These are phyloP conservation scores for Ennomos erosarius DNA, from an alignment of 2,888 invertebrate genomes.

Conservation along the genomic window DNA sequence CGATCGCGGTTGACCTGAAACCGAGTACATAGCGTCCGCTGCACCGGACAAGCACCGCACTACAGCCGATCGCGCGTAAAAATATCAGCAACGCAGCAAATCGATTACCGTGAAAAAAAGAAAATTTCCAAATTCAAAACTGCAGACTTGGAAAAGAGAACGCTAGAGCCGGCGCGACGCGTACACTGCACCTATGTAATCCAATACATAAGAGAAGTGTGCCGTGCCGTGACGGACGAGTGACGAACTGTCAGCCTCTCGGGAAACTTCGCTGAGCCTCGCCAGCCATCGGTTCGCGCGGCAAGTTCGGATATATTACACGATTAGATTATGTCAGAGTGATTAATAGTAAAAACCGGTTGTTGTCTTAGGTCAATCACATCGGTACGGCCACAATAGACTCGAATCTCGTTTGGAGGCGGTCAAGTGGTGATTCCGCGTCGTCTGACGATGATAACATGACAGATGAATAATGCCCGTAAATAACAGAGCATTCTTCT, in stretches of 20 bases:
- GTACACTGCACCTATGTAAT: slow-evolving; percentile 73
- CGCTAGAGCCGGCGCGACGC: slow-evolving; percentile 70
- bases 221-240: slow-evolving; percentile 74
- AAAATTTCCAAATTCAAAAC: slow-evolving; percentile 61
- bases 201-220: slow-evolving; percentile 74
- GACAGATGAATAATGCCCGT: slow-evolving; percentile 30
- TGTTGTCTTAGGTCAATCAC: slow-evolving; percentile 72
- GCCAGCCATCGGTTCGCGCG: slow-evolving; percentile 47
- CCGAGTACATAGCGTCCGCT: slow-evolving; percentile 51
- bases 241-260: slow-evolving; percentile 80
- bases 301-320: slow-evolving; percentile 57
- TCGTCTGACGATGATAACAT: slow-evolving; percentile 28
- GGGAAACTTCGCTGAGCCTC: slow-evolving; percentile 62
- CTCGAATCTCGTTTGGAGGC: slow-evolving; percentile 49
- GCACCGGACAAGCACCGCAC: slow-evolving; percentile 47
- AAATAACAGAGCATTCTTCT: slow-evolving; percentile 17
- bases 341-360: slow-evolving; percentile 70
- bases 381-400: slow-evolving; percentile 47
- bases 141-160: slow-evolving; percentile 56
- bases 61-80: slow-evolving; percentile 58
- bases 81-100: slow-evolving; percentile 52
- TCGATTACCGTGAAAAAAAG: slow-evolving; percentile 54
- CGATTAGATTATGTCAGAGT: slow-evolving; percentile 73
- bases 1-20: slow-evolving; percentile 48
- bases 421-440: slow-evolving; percentile 54